These are phyloP conservation scores for Myioborus miniatus DNA, from an alignment of 2,797 vertebrate genomes.

Conservation along the genomic window DNA sequence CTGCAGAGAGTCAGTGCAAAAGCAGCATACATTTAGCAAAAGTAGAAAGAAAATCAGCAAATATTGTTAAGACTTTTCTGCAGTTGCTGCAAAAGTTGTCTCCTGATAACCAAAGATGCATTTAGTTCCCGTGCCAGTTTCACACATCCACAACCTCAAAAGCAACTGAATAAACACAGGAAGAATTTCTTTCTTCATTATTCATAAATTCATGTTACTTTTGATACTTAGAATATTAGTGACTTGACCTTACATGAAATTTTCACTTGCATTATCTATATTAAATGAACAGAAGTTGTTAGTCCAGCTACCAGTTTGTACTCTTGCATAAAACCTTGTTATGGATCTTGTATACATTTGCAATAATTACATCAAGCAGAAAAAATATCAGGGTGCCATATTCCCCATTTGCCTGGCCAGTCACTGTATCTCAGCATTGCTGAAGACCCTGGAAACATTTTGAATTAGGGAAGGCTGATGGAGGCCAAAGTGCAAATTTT, in stretches of 20 bases:
- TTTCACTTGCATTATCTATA: not conserved
- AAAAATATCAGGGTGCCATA: not conserved
- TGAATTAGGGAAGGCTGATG: not conserved
- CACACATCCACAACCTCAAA: not conserved
- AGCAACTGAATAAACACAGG: not conserved
- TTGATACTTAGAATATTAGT: not conserved
- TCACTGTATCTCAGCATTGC: not conserved
- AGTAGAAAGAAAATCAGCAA: not conserved
- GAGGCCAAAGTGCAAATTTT: not conserved
- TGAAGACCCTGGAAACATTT: not conserved
- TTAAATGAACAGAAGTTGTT: not conserved
- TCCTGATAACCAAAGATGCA: not conserved
- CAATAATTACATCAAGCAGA: not conserved
- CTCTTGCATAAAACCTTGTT: not conserved
- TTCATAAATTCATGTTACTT: not conserved
- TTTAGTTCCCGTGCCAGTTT: not conserved
- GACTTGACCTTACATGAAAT: not conserved
- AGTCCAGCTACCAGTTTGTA: not conserved
- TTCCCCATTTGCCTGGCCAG: rapidly evolving
- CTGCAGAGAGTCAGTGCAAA: not conserved
- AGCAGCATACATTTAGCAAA: not conserved
- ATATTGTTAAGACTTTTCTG: not conserved
- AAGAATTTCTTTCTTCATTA: not conserved
- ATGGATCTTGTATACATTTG: not conserved
- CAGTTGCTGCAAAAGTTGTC: not conserved